Conservation (phyloP, 1,140 invertebrate species). For the Listronotus oregonensis region DNA sequence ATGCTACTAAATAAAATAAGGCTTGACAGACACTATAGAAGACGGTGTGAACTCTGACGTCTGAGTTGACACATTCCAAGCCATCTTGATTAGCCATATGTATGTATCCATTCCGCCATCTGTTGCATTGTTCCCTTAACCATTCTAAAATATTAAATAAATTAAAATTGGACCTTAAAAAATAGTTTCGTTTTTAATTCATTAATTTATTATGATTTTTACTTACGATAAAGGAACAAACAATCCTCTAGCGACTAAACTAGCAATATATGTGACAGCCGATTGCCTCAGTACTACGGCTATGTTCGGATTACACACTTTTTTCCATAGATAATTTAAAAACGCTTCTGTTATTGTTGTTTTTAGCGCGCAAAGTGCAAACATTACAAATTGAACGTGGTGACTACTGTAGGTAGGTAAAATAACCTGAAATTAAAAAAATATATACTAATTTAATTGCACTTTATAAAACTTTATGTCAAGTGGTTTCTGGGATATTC, state of each 20-base stretch:
- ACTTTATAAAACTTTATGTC: too few relatives aligned
- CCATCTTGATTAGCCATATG: conserved; percentile 68
- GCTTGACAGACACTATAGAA: conserved; percentile 91
- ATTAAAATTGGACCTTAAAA: not conserved
- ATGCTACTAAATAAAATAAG: conserved; percentile 88
- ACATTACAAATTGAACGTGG: conserved; percentile 81
- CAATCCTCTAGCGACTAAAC: conserved; percentile 72
- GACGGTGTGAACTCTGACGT: conserved; percentile 73
- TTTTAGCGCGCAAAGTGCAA: conserved; percentile 76
- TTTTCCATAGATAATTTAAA: conserved; percentile 75
- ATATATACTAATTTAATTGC: too few relatives aligned
- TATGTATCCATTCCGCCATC: conserved; percentile 74
- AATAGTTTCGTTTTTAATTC: not conserved
- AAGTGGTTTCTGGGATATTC: too few relatives aligned
- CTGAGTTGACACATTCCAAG: conserved; percentile 58
- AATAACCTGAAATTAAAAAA: conserved; percentile 57
- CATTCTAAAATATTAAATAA: conserved; percentile 59
- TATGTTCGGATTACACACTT: conserved; percentile 69
- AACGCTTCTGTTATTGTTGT: conserved; percentile 69
- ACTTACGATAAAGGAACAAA: conserved; percentile 71
- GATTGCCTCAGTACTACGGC: conserved; percentile 70
- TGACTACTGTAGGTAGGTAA: conserved; percentile 73
- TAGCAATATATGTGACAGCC: conserved; percentile 75
- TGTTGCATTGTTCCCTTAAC: conserved; percentile 67
- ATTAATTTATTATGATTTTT: not conserved